Percentiles rank a stretch among this genome's conserved stretches.
These are phyloP conservation scores for Bibio marci DNA, from an alignment of 2,888 invertebrate species.

Conservation along the genomic window DNA sequence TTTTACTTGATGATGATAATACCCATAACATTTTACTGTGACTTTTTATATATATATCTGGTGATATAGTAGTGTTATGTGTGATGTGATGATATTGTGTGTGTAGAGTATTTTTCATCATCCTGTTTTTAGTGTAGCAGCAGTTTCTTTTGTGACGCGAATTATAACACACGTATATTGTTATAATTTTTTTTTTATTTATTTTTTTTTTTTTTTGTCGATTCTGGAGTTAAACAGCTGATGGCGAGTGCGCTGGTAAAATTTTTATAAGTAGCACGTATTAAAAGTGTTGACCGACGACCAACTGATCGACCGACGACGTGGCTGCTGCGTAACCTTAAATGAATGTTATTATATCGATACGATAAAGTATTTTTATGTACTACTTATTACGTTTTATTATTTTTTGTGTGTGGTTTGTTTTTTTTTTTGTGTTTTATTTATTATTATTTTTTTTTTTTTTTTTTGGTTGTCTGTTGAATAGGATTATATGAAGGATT, in stretches of 20 bases:
- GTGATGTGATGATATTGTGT: no score
- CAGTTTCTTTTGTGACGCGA: slow-evolving; percentile 31
- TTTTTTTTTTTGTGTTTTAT: background rate
- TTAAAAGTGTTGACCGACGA: background rate
- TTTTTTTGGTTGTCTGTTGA: background rate
- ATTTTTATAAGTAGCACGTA: slow-evolving; percentile 2
- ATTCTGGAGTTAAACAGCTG: background rate
- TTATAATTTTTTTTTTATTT: background rate
- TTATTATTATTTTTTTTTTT: background rate
- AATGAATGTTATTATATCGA: background rate
- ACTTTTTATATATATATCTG: no score
- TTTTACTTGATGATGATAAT: no score
- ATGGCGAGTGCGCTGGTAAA: slow-evolving; percentile 3
- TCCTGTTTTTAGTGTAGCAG: background rate
- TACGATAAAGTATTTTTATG: background rate
- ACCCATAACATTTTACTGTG: no score
- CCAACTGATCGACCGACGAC: background rate
- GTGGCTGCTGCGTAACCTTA: slow-evolving; percentile 1
- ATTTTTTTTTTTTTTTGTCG: background rate
- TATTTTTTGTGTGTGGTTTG: background rate
- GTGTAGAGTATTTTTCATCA: background rate
- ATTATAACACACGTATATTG: slow-evolving; percentile 27
- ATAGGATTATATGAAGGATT: background rate
- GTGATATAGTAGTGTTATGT: no score
- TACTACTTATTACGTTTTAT: background rate